phyloP scores from a whole-genome alignment of 2,113 vertebrate species.

The Eurystomus gularis region DNA sequence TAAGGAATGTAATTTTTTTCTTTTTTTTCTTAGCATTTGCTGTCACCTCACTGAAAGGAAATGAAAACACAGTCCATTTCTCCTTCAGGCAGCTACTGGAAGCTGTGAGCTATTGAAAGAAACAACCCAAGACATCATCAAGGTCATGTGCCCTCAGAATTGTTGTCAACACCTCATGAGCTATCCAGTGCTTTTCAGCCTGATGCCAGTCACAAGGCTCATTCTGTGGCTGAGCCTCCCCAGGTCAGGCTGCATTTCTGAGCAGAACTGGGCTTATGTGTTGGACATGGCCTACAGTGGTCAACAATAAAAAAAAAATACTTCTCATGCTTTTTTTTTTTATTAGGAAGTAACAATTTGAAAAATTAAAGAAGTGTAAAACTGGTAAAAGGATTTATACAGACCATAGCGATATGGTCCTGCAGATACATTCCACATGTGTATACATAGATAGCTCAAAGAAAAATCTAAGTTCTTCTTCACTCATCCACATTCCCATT shows the following conservation, averaged over 20 bases:
- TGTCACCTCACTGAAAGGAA: background rate
- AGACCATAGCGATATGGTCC: background rate
- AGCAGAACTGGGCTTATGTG: background rate
- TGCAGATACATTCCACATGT: background rate
- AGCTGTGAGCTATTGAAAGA: background rate
- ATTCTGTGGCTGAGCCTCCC: background rate
- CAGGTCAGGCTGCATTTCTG: background rate
- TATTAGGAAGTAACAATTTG: background rate
- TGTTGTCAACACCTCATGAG: background rate
- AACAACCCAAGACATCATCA: background rate
- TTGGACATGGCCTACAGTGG: background rate
- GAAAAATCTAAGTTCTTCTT: background rate
- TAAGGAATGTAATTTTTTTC: background rate
- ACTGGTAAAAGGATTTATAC: background rate
- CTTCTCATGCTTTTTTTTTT: background rate
- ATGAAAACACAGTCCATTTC: background rate
- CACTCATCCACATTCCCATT: background rate
- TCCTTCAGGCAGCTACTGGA: background rate
- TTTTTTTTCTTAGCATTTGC: background rate
- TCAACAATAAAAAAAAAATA: background rate
- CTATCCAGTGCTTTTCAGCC: background rate
- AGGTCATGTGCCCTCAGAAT: background rate
- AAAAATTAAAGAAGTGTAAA: background rate
- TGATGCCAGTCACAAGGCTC: background rate
- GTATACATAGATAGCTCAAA: background rate